Base-by-base conservation (phyloP, 2,888 invertebrate species). In the Tipula unca region DNA sequence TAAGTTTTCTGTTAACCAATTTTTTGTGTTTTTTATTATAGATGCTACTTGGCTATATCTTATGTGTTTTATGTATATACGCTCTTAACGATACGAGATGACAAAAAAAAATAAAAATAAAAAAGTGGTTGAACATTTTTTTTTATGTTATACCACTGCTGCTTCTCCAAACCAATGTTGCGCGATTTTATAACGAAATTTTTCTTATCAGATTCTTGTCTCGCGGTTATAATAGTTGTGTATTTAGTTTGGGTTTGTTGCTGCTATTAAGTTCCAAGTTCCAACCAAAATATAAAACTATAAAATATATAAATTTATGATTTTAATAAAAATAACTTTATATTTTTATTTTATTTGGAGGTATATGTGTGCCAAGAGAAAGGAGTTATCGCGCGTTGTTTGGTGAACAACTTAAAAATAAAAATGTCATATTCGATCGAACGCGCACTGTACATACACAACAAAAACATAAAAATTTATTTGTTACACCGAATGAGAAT, bases 201-300 rank as follows among this genome's bases (percentile, higher is more conserved):
- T 36, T 69, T 69, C 69, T 69, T 69, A 69, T 69, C 69, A 69
- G 69, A 69, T 69, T 69, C 69, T 69, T 69, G 69, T 69, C 69
- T 69, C 69, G 69, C 69, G 69, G 69, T 69, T 69, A 69, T 69
- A 17, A 69, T 69, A 69, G 25, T 69, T 69, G 69, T 69, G 69
- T 69, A 25, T 69, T 25, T 69, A 25, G 69, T 69, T 69, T 69
- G 69, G 69, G 25, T 54, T n/a, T 69, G 69, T 69, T 69, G 69
- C 69, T 69, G 25, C 69, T 25, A 25, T 13, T 25, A 69, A 69
- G 69, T 69, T 69, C 25, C 25, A 69, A 69, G 20, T 69, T 69
- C 20, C 25, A 69, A 69, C 20, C 25, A 69, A 69, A 69, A n/a
- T n/a, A n/a, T n/a, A n/a, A 69, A 69, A 69, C 69, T 69, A 25